Evolutionary conservation across 1,140 invertebrate genomes (phyloP).

Genomic region (Polyergus mexicanus): DNA sequence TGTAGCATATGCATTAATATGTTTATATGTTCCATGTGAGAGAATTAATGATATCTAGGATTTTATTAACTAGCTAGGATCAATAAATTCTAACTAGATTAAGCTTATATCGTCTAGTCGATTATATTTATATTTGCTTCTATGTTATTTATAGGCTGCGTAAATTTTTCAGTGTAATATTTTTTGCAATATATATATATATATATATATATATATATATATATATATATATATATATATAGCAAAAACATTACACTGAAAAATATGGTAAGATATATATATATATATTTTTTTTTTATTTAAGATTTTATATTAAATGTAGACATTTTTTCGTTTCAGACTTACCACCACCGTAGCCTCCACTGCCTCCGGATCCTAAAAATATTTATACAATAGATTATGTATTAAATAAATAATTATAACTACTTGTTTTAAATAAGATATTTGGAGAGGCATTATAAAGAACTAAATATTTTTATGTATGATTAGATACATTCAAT

Average conservation of each 20-base stretch:
- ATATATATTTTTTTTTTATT: neutral
- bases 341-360: too few relatives aligned
- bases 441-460: too few relatives aligned
- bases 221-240: too few relatives aligned
- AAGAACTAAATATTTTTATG: too few relatives aligned
- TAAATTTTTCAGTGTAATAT: constrained; percentile 14
- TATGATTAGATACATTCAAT: too few relatives aligned
- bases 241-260: too few relatives aligned
- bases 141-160: neutral
- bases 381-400: too few relatives aligned
- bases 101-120: neutral
- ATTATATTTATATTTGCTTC: neutral
- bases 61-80: neutral
- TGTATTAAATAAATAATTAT: too few relatives aligned
- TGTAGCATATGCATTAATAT: neutral
- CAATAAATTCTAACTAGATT: neutral
- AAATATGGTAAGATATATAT: too few relatives aligned
- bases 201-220: neutral
- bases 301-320: neutral
- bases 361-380: too few relatives aligned
- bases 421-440: too few relatives aligned
- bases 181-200: neutral
- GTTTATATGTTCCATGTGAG: neutral
- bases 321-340: neutral
- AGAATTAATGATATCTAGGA: too few relatives aligned